Evolutionary conservation across 2,797 vertebrate species (phyloP), one percentile per base, ranked within the genome.

Genomic region (Platyrinchus mystaceus): DNA sequence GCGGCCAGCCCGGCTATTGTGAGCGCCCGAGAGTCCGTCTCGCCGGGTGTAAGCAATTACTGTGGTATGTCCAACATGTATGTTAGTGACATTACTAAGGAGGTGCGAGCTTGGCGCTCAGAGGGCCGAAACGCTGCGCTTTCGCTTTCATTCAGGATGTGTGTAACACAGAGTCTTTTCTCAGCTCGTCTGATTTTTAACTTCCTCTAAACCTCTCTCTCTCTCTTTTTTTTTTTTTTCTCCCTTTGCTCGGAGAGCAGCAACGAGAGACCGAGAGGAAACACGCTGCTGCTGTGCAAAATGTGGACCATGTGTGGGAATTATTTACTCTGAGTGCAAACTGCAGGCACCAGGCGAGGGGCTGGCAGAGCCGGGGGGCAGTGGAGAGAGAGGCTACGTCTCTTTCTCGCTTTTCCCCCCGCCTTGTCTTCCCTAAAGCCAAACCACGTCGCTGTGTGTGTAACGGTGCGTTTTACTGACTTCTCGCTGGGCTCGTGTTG

Each of bases 291-390:
- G 95, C 98, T 96, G 97, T 95, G 95, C 96, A 89, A 98, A 98
- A 98, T 98, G 97, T 97, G 96, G 98, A 97, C 97, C 97, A 97
- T 97, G 97, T 98, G 98, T 97, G 97, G 93, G 96, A 97, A 96
- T 87, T 91, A 94, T 97, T 96, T 93, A 93, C 94, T 96, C 95
- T 91, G 87, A 97, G 95, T 87, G 91, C 94, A 96, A 97, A 97
- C 96, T 95, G 93, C 94, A 85, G 82, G 90, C 92, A 96, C 77
- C 73, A 68, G 71, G 79, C 83, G 41, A 84, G 92, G 78, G 82
- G 91, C 71, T 89, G 91, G 74, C 84, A 79, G 81, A 53, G 44
- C 70, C 12, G 67, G 74, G 53, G 89, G 80, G 68, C 10, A n/a
- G 69, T 55, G 74, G 75, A 88, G 83, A 79, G 66, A 53, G 44